Evolutionary conservation across 2,797 vertebrate genomes (phyloP).

Genomic region (Clangula hyemalis): DNA sequence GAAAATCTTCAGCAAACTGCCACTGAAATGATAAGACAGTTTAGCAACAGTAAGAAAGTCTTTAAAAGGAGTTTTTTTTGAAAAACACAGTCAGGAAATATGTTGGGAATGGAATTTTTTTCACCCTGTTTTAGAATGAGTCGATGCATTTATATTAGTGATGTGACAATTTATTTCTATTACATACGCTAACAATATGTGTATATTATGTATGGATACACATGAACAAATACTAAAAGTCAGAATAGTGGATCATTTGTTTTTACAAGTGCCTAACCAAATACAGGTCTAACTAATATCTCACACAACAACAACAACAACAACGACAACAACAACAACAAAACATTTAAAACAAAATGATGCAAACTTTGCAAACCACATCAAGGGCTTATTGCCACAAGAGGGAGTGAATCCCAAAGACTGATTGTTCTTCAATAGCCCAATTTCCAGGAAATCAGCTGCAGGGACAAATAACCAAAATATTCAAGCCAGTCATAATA

Average conservation of each 20-base stretch:
- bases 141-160: background rate
- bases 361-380: background rate
- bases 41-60: background rate
- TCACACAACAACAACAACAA: background rate
- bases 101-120: background rate
- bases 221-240: background rate
- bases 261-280: background rate
- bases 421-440: background rate
- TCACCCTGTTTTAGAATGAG: background rate
- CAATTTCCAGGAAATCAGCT: background rate
- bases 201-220: background rate
- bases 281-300: background rate
- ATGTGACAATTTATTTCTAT: background rate
- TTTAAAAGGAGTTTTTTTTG: background rate
- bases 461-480: background rate
- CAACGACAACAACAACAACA: background rate
- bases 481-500: background rate
- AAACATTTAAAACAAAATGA: background rate
- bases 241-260: background rate
- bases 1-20: background rate
- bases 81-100: background rate
- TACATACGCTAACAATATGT: background rate
- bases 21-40: background rate
- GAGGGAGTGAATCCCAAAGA: constrained; percentile 49
- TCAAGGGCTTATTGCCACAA: constrained; percentile 18